These are phyloP conservation scores for Siniperca chuatsi DNA, from an alignment of 2,113 vertebrate species.

Conservation along the genomic window DNA sequence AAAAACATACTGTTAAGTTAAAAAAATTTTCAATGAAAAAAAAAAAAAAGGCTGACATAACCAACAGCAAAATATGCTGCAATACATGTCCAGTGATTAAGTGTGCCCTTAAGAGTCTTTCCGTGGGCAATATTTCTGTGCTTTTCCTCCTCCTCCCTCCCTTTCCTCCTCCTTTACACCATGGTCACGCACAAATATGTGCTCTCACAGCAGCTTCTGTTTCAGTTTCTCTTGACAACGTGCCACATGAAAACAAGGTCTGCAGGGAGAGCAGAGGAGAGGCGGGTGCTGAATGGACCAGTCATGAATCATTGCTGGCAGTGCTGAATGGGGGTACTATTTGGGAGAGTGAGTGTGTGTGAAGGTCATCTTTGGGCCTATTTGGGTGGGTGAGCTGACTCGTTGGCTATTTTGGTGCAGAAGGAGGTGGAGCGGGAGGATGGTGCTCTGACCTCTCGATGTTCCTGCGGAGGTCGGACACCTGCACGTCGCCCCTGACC, in stretches of 20 bases:
- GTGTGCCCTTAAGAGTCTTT: not conserved
- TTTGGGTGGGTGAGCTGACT: not conserved
- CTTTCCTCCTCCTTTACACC: slow-evolving; percentile 6
- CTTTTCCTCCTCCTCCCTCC: not conserved
- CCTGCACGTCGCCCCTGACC: slow-evolving; percentile 92
- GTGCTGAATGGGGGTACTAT: slow-evolving; percentile 63
- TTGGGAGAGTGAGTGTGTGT: not conserved
- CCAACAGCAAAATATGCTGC: not conserved
- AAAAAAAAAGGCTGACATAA: no score
- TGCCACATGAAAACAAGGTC: slow-evolving; percentile 34
- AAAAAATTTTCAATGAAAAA: not conserved
- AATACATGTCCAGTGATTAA: not conserved
- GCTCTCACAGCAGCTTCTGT: slow-evolving; percentile 29
- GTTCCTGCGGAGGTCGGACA: slow-evolving; percentile 97
- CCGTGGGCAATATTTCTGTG: not conserved
- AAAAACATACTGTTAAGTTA: not conserved
- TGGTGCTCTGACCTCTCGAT: slow-evolving; percentile 89
- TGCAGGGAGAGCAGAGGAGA: slow-evolving; percentile 8
- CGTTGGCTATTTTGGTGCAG: not conserved
- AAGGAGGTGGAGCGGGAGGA: not conserved
- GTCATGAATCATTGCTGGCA: slow-evolving; percentile 58
- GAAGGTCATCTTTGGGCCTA: slow-evolving; percentile 38
- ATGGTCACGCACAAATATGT: slow-evolving; percentile 8
- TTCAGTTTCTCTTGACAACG: slow-evolving; percentile 22
- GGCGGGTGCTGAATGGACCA: slow-evolving; percentile 49